Conservation (phyloP, 2,797 vertebrate genomes). For the Synaphobranchus kaupii region DNA sequence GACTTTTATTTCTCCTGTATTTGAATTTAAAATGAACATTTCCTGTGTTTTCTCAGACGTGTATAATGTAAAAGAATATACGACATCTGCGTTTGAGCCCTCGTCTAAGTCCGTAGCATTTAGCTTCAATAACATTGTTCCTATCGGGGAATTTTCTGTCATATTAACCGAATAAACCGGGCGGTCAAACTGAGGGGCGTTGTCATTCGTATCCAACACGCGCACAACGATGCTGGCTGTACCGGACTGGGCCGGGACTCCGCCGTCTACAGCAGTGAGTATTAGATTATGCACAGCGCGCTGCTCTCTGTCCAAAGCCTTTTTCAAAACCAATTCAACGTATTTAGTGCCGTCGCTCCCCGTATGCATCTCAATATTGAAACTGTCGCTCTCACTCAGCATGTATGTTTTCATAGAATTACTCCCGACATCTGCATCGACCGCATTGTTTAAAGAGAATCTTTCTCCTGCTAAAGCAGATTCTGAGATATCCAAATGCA, state of each 20-base stretch:
- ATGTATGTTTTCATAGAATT: constrained; percentile 62
- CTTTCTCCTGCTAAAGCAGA: constrained; percentile 52
- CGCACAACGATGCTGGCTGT: constrained; percentile 55
- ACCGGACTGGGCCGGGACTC: constrained; percentile 57
- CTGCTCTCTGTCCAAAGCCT: constrained; percentile 60
- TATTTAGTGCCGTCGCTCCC: constrained; percentile 51
- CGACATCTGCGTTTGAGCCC: constrained; percentile 14
- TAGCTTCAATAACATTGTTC: constrained; percentile 14
- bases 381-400: constrained; percentile 57
- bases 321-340: constrained; percentile 47
- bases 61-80: constrained; percentile 23
- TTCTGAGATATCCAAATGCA: constrained; percentile 66
- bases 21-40: constrained; percentile 51
- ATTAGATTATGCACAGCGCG: constrained; percentile 55
- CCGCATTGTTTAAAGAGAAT: constrained; percentile 67
- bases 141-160: constrained; percentile 24
- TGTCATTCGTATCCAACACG: constrained; percentile 63
- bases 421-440: constrained; percentile 61
- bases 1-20: constrained; percentile 54
- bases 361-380: constrained; percentile 50
- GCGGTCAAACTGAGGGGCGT: constrained; percentile 30
- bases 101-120: constrained; percentile 35
- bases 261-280: constrained; percentile 65
- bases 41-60: constrained; percentile 50
- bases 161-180: constrained; percentile 29